These are phyloP conservation scores for Melanotaenia parkinsoni DNA, from an alignment of 2,797 vertebrate species.

Conservation along the genomic window DNA sequence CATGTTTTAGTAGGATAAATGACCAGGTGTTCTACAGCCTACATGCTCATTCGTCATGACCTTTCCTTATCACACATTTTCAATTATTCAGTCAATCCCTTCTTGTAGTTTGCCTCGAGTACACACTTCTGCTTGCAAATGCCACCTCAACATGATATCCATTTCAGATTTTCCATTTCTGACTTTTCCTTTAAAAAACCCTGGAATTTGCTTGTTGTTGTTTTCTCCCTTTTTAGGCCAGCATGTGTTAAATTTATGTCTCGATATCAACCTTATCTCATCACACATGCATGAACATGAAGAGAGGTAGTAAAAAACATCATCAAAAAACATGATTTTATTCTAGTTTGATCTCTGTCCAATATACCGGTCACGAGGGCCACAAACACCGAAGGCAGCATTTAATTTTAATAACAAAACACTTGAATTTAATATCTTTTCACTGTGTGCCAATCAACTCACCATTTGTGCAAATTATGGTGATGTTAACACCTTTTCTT, in stretches of 20 bases:
- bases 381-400: constrained; percentile 56
- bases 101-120: constrained; percentile 48
- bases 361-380: constrained; percentile 62
- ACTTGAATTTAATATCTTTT: constrained; percentile 64
- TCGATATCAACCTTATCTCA: constrained; percentile 35
- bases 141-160: constrained; percentile 47
- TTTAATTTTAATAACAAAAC: constrained; percentile 71
- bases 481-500: constrained; percentile 35
- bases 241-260: constrained; percentile 29
- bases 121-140: constrained; percentile 34
- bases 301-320: constrained; percentile 61
- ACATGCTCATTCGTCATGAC: constrained; percentile 55
- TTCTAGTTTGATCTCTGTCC: constrained; percentile 68
- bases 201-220: constrained; percentile 67
- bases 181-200: constrained; percentile 63
- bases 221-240: constrained; percentile 11
- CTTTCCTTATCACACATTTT: constrained; percentile 60
- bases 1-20: constrained; percentile 30
- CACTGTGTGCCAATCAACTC: constrained; percentile 25
- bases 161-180: constrained; percentile 66
- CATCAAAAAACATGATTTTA: constrained; percentile 59
- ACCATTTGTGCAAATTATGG: constrained; percentile 53
- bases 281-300: constrained; percentile 43
- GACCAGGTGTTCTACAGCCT: constrained; percentile 23
- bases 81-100: constrained; percentile 59